These are phyloP conservation scores for Odontocolon sp. DNA, from an alignment of 2,888 invertebrate species.

Conservation along the genomic window DNA sequence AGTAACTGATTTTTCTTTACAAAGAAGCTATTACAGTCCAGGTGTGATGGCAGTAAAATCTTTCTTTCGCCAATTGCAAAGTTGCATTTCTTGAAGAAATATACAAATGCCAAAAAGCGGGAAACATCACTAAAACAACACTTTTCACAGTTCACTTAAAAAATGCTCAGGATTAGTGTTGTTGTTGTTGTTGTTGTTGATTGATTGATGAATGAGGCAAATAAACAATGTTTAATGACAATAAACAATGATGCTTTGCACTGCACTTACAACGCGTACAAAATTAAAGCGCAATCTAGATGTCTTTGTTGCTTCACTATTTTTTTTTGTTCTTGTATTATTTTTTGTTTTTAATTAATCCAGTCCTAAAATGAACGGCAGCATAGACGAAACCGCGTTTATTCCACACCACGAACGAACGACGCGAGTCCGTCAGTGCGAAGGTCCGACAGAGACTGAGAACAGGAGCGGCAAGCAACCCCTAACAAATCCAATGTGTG, in stretches of 20 bases:
- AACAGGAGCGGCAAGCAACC: constrained; percentile 57
- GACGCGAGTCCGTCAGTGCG: constrained; percentile 49
- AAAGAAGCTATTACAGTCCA: background rate
- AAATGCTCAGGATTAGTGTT: too few species aligned
- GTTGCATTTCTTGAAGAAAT: background rate
- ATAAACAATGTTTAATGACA: too few species aligned
- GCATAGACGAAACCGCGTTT: background rate
- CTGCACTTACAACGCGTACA: too few species aligned
- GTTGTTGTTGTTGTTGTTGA: too few species aligned
- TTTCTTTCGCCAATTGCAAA: background rate
- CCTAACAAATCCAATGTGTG: constrained; percentile 18
- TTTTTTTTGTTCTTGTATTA: background rate
- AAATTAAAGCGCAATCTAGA: background rate
- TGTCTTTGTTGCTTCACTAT: background rate
- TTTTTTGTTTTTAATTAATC: background rate
- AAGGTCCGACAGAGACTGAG: constrained; percentile 57
- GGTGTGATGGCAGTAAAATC: background rate
- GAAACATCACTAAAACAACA: background rate
- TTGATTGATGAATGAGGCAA: too few species aligned
- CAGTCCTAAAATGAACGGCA: background rate
- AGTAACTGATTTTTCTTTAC: background rate
- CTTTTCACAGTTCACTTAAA: background rate
- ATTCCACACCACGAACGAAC: constrained; percentile 17
- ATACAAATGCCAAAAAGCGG: background rate
- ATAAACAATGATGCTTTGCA: too few species aligned